Evolutionary conservation across 2,888 invertebrate species (phyloP), one percentile per base, ranked within the genome.

Genomic region (Hirtodrosophila confusa): DNA sequence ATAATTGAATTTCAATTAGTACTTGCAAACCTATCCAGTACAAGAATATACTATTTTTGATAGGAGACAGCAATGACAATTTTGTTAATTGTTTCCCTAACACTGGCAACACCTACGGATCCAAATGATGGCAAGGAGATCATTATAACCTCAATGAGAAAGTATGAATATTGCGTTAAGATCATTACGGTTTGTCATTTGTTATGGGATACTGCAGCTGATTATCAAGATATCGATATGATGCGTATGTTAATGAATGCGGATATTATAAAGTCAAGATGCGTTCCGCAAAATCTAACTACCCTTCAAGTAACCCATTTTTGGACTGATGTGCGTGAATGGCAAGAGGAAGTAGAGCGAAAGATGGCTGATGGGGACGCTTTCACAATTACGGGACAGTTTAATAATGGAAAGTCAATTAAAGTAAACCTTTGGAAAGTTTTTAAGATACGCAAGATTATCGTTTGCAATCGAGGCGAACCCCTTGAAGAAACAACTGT

Each of bases 121-220:
- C 24, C 35, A 17, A 2, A 24, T 5, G 35, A 12, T 2, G 2
- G 2, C 17, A 17, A 17, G 17, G 17, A 10, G 35, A 8, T 10
- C 5, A n/a, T 11, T 35, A 31, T 50, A 12, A 12, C 3, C 0
- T 4, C 10, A 31, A 40, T 31, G 8, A 9, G 45, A 5, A 31
- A 17, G 5, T 41, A 41, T 33, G 73, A 72, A 43, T 40, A 47
- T 24, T 72, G 72, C 12, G 33, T 73, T n/a, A 72, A 72, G 51
- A 56, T 63, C 2, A 8, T 63, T 4, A 24, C 35, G 41, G 36
- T 73, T 0, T 72, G 72, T 4, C 17, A 33, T 27, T 7, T 33
- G 8, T 4, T 60, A 8, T 56, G 55, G 53, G 75, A 74, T 36
- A 10, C 33, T 5, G 64, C 65, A 1, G 27, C 31, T 2, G 57